Conservation (phyloP, 2,797 vertebrate species). For the Gallinago stenura region DNA sequence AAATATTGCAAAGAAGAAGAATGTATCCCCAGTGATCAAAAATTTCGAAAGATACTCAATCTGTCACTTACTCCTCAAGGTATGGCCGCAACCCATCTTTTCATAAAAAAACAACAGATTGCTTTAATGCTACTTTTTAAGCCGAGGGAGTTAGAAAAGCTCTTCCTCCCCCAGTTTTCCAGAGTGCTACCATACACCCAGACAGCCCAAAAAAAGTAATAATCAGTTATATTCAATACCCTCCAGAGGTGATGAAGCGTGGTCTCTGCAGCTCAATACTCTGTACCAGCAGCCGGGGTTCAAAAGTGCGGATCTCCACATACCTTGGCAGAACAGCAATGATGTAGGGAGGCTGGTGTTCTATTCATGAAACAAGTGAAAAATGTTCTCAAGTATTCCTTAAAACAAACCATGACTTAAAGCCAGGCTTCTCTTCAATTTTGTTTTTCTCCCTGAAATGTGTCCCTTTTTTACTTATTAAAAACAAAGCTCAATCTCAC, state of each 20-base stretch:
- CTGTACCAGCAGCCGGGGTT: constrained; percentile 95
- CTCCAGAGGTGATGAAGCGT: constrained; percentile 95
- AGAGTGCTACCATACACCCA: neutral
- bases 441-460: neutral
- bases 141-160: neutral
- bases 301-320: constrained; percentile 96
- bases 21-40: neutral
- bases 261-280: constrained; percentile 96
- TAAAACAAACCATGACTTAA: neutral
- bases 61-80: neutral
- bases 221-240: constrained; percentile 73
- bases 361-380: constrained; percentile 71
- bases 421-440: neutral
- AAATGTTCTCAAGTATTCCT: neutral
- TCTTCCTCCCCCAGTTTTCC: neutral
- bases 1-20: neutral
- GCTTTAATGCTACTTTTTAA: neutral
- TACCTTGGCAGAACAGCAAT: constrained; percentile 95
- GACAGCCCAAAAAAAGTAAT: neutral
- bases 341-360: constrained; percentile 97
- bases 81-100: neutral
- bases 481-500: neutral
- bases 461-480: neutral
- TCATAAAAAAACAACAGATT: neutral
- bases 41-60: neutral